Evolutionary conservation across 2,888 invertebrate species (phyloP), one percentile per base, ranked within the genome.

Genomic region (Rhopalosiphum nymphaeae): DNA sequence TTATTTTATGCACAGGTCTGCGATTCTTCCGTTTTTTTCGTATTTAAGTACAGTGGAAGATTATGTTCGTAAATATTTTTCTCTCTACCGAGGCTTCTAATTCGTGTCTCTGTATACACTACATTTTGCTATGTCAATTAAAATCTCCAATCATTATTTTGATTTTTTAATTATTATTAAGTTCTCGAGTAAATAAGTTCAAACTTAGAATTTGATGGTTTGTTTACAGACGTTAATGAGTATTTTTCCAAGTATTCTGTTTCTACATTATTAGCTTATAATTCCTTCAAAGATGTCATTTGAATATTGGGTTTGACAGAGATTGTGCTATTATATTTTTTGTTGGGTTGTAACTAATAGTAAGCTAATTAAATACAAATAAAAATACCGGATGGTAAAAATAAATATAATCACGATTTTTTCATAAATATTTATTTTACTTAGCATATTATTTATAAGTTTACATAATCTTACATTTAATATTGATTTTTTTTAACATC

Each of bases 251-350:
- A 36, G 2, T 87, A 0, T 87, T 53, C 21, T 13, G 9, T 87
- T 53, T n/a, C 21, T 88, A 88, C 9, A 53, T 88, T 5, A n/a
- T 53, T 84, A 16, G 26, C 84, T 84, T 84, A 36, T 84, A 26
- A 84, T 91, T 5, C 21, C 53, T 91, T 26, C 53, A 9, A 91
- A 78, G 53, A 67, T 53, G 5, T 84, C 36, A 91, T 53, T 91
- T 91, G 84, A 25, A 84, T 91, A 53, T 53, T 91, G 49, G 42
- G 84, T 78, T 91, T 91, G 53, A 84, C 53, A 13, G 49, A 90
- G 1, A 78, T 91, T 67, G 21, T 46, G 21, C 84, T 53, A 78
- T 42, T 53, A 91, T 91, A 49, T 1, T 91, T 42, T 16, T 53
- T 53, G n/a, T 61, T 26, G 21, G 36, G 78, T 84, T 42, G 42